phyloP scores from a whole-genome alignment of 2,888 invertebrate species.

The Eristalinus sepulchralis region DNA sequence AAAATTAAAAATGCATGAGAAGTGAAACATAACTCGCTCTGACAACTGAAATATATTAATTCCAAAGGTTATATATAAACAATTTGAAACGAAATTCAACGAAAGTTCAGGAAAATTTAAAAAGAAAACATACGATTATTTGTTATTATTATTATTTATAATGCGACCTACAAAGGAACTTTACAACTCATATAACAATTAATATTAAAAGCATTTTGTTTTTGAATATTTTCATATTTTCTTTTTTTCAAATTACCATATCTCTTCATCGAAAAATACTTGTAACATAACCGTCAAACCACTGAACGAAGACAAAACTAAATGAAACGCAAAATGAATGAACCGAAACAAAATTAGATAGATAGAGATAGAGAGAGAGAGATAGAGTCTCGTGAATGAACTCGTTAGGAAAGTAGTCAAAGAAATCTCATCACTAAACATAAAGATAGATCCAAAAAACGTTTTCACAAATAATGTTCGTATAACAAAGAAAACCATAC shows the following conservation, averaged over 20 bases:
- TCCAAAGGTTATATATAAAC: constrained; percentile 13
- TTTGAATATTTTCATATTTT: constrained; percentile 37
- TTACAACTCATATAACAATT: constrained; percentile 66
- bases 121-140: constrained; percentile 57
- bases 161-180: constrained; percentile 70
- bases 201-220: constrained; percentile 64
- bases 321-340: not conserved
- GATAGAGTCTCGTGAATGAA: not conserved
- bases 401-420: not conserved
- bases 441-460: constrained; percentile 29
- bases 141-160: constrained; percentile 36
- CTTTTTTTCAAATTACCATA: constrained; percentile 25
- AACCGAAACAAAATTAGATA: constrained; percentile 20
- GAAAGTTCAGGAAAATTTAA: not conserved
- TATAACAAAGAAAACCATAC: constrained; percentile 49
- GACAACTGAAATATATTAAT: constrained; percentile 17
- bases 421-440: constrained; percentile 18
- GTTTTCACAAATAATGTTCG: constrained; percentile 26
- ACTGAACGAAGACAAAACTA: not conserved
- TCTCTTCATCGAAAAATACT: constrained; percentile 23
- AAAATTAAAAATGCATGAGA: constrained; percentile 54
- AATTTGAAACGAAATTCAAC: constrained; percentile 33
- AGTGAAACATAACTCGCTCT: constrained; percentile 62
- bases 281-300: constrained; percentile 51
- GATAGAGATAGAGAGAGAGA: not conserved